Evolutionary conservation across 2,113 vertebrate species (phyloP).

Genomic region (Psephotus haematonotus): DNA sequence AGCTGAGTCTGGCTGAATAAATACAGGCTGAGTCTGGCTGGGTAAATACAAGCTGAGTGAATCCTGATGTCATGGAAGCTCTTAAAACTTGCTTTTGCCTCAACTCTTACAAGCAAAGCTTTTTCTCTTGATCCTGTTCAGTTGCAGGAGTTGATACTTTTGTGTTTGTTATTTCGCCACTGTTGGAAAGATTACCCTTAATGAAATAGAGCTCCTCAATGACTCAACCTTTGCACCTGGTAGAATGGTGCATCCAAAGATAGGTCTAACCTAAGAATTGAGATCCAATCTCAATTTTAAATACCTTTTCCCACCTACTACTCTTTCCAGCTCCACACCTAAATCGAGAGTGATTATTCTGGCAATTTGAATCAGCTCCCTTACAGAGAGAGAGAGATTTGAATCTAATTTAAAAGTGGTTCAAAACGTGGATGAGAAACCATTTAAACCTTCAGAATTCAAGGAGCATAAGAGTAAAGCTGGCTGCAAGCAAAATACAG

Average conservation of each 20-base stretch:
- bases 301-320: not conserved
- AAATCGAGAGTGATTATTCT: not conserved
- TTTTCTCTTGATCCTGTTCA: not conserved
- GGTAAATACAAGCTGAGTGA: not conserved
- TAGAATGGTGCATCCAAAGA: not conserved
- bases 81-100: not conserved
- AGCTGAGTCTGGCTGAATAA: conserved; percentile 15
- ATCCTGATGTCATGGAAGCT: conserved; percentile 7
- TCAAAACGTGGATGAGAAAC: not conserved
- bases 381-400: not conserved
- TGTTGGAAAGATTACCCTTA: not conserved
- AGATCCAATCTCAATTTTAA: not conserved
- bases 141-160: not conserved
- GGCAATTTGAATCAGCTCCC: not conserved
- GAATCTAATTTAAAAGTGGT: not conserved
- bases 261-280: not conserved
- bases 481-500: not conserved
- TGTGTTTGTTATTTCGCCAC: not conserved
- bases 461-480: not conserved
- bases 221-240: not conserved
- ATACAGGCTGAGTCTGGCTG: conserved; percentile 9
- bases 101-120: not conserved
- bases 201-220: not conserved
- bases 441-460: not conserved
- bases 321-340: not conserved